Base-by-base conservation (phyloP, 2,797 vertebrate species). In the Paedocypris micromegethes region DNA sequence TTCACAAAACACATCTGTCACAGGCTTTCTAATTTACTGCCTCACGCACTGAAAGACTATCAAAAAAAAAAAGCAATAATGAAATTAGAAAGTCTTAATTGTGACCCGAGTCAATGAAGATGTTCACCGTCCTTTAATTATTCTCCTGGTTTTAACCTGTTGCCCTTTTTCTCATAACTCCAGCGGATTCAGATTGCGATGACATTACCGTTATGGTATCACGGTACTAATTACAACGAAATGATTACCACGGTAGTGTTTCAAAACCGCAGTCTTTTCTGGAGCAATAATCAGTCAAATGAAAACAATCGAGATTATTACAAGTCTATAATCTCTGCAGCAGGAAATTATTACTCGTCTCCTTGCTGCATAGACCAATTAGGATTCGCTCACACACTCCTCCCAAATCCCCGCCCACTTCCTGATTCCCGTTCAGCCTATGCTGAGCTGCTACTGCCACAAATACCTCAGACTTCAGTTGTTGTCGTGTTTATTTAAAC, bases 261-360 rank as follows among this genome's bases (percentile, higher is more conserved):
- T 75, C 73, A 75, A 77, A 73, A 69, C 63, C 65, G 40, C 71
- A 77, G 55, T 71, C 70, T 9, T 56, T 68, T 75, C 75, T 65
- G 39, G 58, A 75, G 67, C 55, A 70, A 76, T 76, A 58, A 76
- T 66, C 58, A 70, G 43, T 50, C 54, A 9, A 61, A 72, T 56
- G 52, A 70, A 66, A 58, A 57, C 53, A 57, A 66, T 43, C 64
- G 57, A 54, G 60, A 64, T 67, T 59, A 70, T 70, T 55, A 70
- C 67, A 70, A 55, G 49, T 63, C 64, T 70, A 7, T 54, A 58
- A 69, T 70, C 72, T 72, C 58, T 58, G 39, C 9, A 61, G 50
- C 40, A 58, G 66, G 44, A 67, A 73, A 72, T 75, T 75, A 75
- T 70, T 62, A 23, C 3, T 47, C 23, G 58, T 70, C 59, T 47